A percentile compares a stretch with the other conserved stretches of the same genome.
phyloP scores from a whole-genome alignment of 2,797 vertebrate genomes.

The Mus caroli region DNA sequence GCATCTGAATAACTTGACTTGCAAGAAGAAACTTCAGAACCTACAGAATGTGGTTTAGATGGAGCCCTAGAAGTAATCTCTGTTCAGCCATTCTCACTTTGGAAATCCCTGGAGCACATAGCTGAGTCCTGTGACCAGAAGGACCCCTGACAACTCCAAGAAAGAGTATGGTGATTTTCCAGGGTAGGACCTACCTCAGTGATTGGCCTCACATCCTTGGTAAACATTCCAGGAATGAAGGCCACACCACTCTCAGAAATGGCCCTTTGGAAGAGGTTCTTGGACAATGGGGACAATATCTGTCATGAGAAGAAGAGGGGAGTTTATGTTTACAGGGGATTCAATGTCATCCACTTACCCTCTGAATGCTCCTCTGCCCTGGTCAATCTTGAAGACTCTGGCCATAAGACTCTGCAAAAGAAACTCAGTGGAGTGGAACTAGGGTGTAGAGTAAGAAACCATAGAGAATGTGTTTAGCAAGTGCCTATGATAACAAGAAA shows the following conservation, averaged over 20 bases:
- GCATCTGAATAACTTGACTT: background rate
- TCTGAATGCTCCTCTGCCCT: background rate
- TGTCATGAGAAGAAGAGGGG: constrained; percentile 72
- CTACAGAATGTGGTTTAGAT: background rate
- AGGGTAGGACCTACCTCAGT: constrained; percentile 70
- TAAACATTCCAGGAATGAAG: accelerated
- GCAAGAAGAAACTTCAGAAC: background rate
- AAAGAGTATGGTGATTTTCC: background rate
- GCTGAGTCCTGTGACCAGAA: background rate
- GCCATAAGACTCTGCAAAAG: background rate
- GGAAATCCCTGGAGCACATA: no score
- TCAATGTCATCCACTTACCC: no score
- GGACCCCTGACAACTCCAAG: background rate
- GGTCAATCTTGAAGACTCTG: background rate
- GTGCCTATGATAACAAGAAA: background rate
- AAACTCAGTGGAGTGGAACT: background rate
- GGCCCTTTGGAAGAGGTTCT: constrained; percentile 93
- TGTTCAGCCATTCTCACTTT: background rate
- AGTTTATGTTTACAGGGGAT: background rate
- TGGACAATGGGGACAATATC: constrained; percentile 92
- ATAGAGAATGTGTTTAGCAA: background rate
- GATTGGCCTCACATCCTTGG: background rate
- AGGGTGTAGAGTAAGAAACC: background rate
- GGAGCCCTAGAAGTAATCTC: background rate
- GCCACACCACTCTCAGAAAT: constrained; percentile 94